Percentiles rank a stretch among this genome's conserved stretches.
Conservation (phyloP, 2,888 invertebrate genomes). For the Latrodectus hesperus region DNA sequence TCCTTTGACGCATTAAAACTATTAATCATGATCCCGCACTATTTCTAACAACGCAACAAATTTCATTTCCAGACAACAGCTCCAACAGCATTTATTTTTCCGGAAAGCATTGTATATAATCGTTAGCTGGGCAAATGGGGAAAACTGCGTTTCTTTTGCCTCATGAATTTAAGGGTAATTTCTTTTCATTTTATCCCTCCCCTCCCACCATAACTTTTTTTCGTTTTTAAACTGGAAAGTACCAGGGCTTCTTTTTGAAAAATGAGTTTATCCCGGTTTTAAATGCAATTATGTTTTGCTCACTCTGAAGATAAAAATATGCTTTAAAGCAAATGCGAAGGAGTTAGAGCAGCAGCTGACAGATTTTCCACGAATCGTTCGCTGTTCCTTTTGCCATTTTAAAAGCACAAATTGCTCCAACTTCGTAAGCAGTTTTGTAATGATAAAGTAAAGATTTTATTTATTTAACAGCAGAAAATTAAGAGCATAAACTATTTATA, state of each 20-base stretch:
- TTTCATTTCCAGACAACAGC: constrained; percentile 5
- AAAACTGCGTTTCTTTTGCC: background rate
- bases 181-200: constrained; percentile 4
- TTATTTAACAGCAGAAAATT: too few relatives aligned
- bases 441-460: background rate
- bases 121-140: background rate
- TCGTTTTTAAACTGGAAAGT: background rate
- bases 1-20: constrained; percentile 5
- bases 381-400: background rate
- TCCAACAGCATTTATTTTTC: constrained; percentile 2
- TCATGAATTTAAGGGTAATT: constrained; percentile 5
- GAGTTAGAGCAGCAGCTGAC: background rate
- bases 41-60: background rate
- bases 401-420: background rate
- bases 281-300: constrained; percentile 5
- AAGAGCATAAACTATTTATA: too few relatives aligned
- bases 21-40: background rate
- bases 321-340: constrained; percentile 2
- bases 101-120: background rate
- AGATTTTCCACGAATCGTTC: constrained; percentile 2
- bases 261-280: background rate
- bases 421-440: background rate
- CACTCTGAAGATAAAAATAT: constrained; percentile 1
- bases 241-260: constrained; percentile 1
- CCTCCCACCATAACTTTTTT: background rate